Conservation (phyloP, 2,113 vertebrate species). For the Oryzias celebensis region DNA sequence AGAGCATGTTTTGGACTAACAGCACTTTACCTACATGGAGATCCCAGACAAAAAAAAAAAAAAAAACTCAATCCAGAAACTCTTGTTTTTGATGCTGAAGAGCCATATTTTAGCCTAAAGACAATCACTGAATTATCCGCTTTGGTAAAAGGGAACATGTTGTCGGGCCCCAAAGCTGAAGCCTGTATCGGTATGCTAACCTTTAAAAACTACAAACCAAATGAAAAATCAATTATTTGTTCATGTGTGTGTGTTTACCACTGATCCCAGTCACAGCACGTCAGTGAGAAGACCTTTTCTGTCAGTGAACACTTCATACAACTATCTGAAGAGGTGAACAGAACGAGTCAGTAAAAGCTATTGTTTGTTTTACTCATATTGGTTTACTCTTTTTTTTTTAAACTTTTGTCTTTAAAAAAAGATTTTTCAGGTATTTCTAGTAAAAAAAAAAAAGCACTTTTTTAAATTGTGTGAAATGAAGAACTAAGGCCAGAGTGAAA, state of each 20-base stretch:
- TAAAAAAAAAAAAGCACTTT: not conserved
- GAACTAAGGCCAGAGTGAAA: not conserved
- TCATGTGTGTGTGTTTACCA: slow-evolving; percentile 27
- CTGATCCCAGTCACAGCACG: slow-evolving; percentile 8
- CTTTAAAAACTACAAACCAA: slow-evolving; percentile 6
- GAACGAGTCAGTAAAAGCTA: slow-evolving; percentile 30
- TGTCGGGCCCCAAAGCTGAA: not conserved
- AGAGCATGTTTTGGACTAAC: slow-evolving; percentile 24
- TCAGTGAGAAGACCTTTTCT: not conserved
- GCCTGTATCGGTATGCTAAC: slow-evolving; percentile 8
- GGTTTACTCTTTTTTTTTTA: not conserved
- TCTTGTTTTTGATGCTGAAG: not conserved
- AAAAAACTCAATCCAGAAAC: too few species aligned
- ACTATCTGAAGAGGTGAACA: slow-evolving; percentile 11
- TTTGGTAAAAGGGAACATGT: slow-evolving; percentile 39
- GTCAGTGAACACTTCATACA: not conserved
- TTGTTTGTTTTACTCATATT: slow-evolving; percentile 1
- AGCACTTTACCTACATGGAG: not conserved
- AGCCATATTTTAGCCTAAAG: slow-evolving; percentile 3
- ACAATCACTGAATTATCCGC: not conserved
- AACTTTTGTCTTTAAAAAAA: not conserved
- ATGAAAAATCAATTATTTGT: slow-evolving; percentile 56
- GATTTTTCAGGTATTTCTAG: not conserved
- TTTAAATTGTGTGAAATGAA: not conserved
- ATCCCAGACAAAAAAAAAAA: too few species aligned